Evolutionary conservation across 92 coral and sea anemone species (phyloP).

Genomic region (Heteractis magnifica): DNA sequence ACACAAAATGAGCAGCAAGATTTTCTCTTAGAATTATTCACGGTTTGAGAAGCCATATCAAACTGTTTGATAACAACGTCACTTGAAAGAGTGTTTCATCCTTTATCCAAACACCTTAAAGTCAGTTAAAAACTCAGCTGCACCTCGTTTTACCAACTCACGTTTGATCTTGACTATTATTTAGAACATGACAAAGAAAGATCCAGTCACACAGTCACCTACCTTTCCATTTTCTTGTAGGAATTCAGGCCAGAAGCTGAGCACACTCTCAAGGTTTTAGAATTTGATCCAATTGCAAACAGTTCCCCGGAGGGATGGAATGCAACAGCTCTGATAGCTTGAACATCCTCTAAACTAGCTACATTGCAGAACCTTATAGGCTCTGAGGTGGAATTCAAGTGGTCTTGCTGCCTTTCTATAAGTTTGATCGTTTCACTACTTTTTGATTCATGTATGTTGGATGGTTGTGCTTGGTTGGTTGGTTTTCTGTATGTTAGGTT

Average conservation of each 20-base stretch:
- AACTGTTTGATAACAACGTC: neutral
- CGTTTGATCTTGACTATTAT: neutral
- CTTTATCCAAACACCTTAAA: no score
- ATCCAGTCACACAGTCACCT: neutral
- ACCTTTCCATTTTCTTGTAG: constrained; percentile 57
- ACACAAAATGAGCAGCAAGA: neutral
- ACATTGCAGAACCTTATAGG: constrained; percentile 60
- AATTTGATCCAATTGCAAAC: constrained; percentile 94
- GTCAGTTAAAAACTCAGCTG: no score
- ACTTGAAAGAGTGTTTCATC: no score
- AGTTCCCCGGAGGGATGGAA: constrained; percentile 86
- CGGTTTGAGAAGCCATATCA: neutral
- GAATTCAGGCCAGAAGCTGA: constrained; percentile 58
- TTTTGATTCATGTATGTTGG: neutral
- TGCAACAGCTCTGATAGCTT: constrained; percentile 91
- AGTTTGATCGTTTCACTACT: constrained; percentile 13
- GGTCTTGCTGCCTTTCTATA: constrained; percentile 51
- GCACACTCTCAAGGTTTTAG: constrained; percentile 83
- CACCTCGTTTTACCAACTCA: no score
- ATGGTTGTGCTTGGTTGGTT: constrained; percentile 35
- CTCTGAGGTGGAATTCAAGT: constrained; percentile 49
- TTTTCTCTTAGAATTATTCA: no score
- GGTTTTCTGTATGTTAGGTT: constrained; percentile 66
- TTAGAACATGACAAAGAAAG: neutral
- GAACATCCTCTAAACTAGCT: constrained; percentile 83